Conservation (phyloP, 2,113 vertebrate species). For the Struthidea cinerea region DNA sequence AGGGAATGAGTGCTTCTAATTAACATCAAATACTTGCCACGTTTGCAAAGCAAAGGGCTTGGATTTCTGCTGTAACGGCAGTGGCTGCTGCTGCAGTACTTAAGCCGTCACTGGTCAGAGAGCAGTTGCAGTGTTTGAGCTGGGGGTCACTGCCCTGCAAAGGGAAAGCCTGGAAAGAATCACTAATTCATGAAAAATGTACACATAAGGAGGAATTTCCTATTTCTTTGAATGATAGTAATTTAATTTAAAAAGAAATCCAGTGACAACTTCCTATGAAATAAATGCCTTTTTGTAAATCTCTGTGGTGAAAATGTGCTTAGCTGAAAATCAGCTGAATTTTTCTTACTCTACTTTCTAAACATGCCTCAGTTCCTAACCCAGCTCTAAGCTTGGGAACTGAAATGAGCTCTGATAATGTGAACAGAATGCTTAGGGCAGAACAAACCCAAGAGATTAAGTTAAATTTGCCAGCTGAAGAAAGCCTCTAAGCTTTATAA, state of each 20-base stretch:
- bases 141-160: neutral
- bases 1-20: neutral
- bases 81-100: neutral
- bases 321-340: slow-evolving; percentile 11
- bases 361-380: neutral
- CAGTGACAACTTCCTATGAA: neutral
- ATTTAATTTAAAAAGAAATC: slow-evolving; percentile 49
- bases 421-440: neutral
- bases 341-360: neutral
- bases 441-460: slow-evolving; percentile 9
- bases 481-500: neutral
- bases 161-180: slow-evolving; percentile 37
- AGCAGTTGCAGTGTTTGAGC: neutral
- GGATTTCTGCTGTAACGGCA: neutral
- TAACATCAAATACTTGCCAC: neutral
- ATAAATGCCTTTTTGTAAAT: slow-evolving; percentile 24
- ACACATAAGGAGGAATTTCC: neutral
- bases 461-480: neutral
- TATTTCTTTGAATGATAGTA: neutral
- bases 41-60: neutral
- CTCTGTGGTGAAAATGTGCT: neutral
- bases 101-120: neutral
- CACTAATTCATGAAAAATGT: slow-evolving; percentile 9
- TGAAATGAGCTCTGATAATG: slow-evolving; percentile 1
- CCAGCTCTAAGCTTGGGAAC: neutral